These are phyloP conservation scores for Pimpla rufipes DNA, from an alignment of 2,888 invertebrate species.

Conservation along the genomic window DNA sequence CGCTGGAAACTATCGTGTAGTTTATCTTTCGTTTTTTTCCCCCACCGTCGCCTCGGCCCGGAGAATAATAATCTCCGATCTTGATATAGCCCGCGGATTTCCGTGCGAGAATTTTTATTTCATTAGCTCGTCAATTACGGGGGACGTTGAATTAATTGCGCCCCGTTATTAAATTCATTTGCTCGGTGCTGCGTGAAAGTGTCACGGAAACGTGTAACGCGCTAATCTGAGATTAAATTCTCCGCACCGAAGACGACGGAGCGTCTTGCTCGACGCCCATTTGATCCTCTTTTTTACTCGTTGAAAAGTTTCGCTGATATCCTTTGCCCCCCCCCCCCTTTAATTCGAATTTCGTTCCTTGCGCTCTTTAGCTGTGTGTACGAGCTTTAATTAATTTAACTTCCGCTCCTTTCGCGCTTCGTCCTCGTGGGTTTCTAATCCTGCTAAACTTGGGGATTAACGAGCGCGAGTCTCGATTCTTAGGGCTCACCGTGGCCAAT, in stretches of 20 bases:
- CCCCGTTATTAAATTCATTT: constrained; percentile 14
- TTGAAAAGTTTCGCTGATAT: too few relatives aligned
- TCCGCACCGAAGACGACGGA: background rate
- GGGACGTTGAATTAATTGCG: background rate
- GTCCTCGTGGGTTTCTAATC: too few relatives aligned
- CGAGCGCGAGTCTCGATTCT: too few relatives aligned
- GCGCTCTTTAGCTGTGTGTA: too few relatives aligned
- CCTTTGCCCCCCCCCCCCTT: too few relatives aligned
- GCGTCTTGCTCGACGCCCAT: too few relatives aligned
- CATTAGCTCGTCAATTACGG: constrained; percentile 30
- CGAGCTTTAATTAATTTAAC: too few relatives aligned
- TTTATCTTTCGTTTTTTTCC: constrained; percentile 39
- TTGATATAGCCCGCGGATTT: constrained; percentile 33
- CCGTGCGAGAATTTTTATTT: constrained; percentile 32
- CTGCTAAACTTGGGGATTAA: too few relatives aligned
- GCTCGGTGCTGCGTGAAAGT: background rate
- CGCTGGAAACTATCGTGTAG: constrained; percentile 53
- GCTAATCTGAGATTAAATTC: background rate
- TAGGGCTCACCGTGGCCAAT: too few relatives aligned
- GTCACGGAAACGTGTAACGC: background rate
- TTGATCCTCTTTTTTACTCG: background rate
- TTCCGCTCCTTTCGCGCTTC: too few relatives aligned
- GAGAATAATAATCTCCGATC: constrained; percentile 46
- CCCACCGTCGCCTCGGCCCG: background rate
- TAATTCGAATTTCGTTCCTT: too few relatives aligned